Evolutionary conservation across 2,888 invertebrate genomes (phyloP), one percentile per base, ranked within the genome.

Genomic region (Polydrusus pterygomalis): DNA sequence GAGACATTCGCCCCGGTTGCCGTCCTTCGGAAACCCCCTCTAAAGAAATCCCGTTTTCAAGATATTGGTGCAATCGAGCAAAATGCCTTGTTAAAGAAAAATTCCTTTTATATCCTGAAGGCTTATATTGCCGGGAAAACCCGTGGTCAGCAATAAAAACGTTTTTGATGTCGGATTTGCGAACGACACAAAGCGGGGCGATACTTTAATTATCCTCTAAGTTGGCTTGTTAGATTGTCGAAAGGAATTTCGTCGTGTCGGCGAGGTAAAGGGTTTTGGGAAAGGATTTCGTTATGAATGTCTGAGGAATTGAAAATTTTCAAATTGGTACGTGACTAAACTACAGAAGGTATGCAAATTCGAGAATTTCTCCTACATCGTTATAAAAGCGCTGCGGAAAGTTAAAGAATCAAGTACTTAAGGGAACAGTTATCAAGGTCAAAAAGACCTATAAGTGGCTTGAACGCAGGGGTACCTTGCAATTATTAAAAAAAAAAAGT

Each of bases 71-170:
- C 77, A 77, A 77, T 77, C 74, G 77, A 74, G 70, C 71, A 62
- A 77, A 74, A 74, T 67, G 74, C 71, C 77, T 77, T 74, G 77
- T 77, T 77, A 77, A 62, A 60, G 74, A 74, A 70, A 74, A 70
- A 74, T 77, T 70, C 67, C 70, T 62, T 77, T 74, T 77, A 77
- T 77, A 74, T 77, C 70, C 49, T 49, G 69, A 56, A 65, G 70
- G 74, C 75, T 75, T 75, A 73, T 73, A 67, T 65, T 73, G 67
- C 70, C 60, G 65, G 13, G 51, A 58, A 71, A 71, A 71, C 62
- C 62, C 70, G 77, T 70, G 77, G 77, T 77, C 77, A 77, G 77
- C 77, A 77, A 77, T 77, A 77, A 74, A 71, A 71, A 71, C 74
- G 65, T 60, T 74, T 74, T 77, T 74, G 74, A 77, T 74, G 77